Conservation (phyloP, 23 tunicate species). For the Clavelina lepadiformis region DNA sequence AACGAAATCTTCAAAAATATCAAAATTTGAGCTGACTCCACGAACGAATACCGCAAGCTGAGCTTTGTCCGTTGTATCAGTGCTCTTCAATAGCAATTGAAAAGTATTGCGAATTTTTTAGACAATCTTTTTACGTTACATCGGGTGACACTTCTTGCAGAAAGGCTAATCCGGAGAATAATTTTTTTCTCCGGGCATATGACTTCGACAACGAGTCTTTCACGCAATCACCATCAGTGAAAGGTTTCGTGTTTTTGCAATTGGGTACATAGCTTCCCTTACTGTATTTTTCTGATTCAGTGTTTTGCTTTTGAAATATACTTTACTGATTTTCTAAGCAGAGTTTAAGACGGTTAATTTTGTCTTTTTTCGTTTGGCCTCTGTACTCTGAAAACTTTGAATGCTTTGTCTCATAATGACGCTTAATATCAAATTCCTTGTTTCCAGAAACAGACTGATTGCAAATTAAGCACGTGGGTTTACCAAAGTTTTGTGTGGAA, state of each 20-base stretch:
- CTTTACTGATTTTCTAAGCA: conserved; percentile 21
- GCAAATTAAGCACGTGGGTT: conserved; percentile 37
- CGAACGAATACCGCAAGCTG: conserved; percentile 68
- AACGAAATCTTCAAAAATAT: conserved; percentile 42
- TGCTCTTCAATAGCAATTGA: conserved; percentile 43
- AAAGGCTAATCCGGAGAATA: conserved; percentile 48
- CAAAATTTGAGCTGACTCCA: conserved; percentile 50
- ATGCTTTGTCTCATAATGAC: conserved; percentile 49
- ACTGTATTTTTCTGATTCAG: conserved; percentile 49
- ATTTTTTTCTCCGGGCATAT: conserved; percentile 64
- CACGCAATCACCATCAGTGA: conserved; percentile 65
- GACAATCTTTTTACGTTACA: conserved; percentile 68
- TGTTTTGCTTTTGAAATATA: conserved; percentile 33
- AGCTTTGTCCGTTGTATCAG: conserved; percentile 54
- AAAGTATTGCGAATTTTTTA: conserved; percentile 49
- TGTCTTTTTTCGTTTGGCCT: conserved; percentile 40
- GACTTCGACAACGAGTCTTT: conserved; percentile 53
- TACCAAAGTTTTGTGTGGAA: conserved; percentile 11
- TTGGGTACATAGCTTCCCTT: conserved; percentile 51
- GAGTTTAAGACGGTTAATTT: conserved; percentile 37
- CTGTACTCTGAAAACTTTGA: conserved; percentile 11
- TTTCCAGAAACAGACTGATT: conserved; percentile 36
- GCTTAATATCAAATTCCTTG: conserved; percentile 57
- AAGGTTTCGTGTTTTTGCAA: conserved; percentile 57
- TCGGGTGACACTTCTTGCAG: conserved; percentile 71